A percentile compares a stretch with the other conserved stretches of the same genome.
phyloP scores from a whole-genome alignment of 2,797 vertebrate genomes.

The Esox lucius region DNA sequence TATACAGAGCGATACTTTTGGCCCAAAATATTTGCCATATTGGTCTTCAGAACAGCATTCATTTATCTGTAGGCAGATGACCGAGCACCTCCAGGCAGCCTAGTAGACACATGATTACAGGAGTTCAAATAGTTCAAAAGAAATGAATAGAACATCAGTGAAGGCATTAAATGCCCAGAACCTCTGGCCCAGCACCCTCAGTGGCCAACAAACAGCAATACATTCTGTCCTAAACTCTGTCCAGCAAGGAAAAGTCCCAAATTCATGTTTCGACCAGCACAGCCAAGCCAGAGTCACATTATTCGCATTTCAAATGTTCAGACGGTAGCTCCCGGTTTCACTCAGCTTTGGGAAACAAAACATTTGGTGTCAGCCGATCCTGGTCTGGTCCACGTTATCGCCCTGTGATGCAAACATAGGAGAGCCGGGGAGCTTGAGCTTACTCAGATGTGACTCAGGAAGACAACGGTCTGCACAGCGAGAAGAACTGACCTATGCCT shows the following conservation, averaged over 20 bases:
- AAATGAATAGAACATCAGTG: not conserved
- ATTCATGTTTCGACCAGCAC: not conserved
- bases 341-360: too few relatives aligned
- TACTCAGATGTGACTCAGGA: not conserved
- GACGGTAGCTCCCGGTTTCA: not conserved
- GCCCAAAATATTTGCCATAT: too few relatives aligned
- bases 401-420: not conserved
- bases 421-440: not conserved
- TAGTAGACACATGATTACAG: not conserved
- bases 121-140: not conserved
- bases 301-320: not conserved
- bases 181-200: not conserved
- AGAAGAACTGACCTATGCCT: not conserved
- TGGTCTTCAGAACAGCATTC: not conserved
- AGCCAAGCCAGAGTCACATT: not conserved
- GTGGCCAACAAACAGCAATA: not conserved
- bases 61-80: not conserved
- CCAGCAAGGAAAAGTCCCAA: not conserved
- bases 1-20: too few relatives aligned
- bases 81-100: not conserved
- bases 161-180: not conserved
- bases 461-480: not conserved
- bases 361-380: not conserved
- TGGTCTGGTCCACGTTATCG: not conserved
- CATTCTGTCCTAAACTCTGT: not conserved